Conservation (phyloP, 2,888 invertebrate genomes). For the Tricholauxania praeusta region DNA sequence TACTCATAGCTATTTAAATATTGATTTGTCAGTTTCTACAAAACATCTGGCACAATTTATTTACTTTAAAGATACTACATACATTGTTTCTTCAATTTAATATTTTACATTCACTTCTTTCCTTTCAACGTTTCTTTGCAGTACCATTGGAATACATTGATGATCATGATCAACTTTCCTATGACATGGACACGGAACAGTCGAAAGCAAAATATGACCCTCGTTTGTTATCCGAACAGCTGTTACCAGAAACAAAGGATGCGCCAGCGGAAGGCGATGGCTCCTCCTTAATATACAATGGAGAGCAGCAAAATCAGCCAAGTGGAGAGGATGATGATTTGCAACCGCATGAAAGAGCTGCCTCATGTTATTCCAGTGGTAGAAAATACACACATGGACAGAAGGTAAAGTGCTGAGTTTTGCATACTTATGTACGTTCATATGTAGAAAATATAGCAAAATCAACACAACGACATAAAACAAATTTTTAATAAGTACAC, state of each 20-base stretch:
- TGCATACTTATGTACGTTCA: too few relatives aligned
- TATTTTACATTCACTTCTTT: not conserved
- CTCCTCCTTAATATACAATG: not conserved
- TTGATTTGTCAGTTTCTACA: too few relatives aligned
- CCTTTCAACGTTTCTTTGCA: conserved; percentile 42
- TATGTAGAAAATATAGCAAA: too few relatives aligned
- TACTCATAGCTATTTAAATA: too few relatives aligned
- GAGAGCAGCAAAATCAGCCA: conserved; percentile 32
- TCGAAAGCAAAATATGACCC: conserved; percentile 68
- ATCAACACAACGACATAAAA: too few relatives aligned
- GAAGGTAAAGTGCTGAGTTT: conserved; percentile 57
- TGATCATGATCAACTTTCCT: conserved; percentile 64
- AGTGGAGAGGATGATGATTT: conserved; percentile 53
- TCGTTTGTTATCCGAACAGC: conserved; percentile 63
- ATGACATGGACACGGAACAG: conserved; percentile 67
- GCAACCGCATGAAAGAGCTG: conserved; percentile 63
- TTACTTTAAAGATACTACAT: too few relatives aligned
- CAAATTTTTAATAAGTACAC: too few relatives aligned
- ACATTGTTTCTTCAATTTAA: too few relatives aligned
- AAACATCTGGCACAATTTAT: too few relatives aligned
- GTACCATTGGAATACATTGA: conserved; percentile 65
- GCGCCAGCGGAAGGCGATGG: not conserved
- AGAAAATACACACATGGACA: conserved; percentile 67
- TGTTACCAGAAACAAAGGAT: conserved; percentile 55
- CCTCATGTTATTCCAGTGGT: conserved; percentile 63